Base-by-base conservation (phyloP, 2,888 invertebrate genomes). In the Poecilus cupreus region DNA sequence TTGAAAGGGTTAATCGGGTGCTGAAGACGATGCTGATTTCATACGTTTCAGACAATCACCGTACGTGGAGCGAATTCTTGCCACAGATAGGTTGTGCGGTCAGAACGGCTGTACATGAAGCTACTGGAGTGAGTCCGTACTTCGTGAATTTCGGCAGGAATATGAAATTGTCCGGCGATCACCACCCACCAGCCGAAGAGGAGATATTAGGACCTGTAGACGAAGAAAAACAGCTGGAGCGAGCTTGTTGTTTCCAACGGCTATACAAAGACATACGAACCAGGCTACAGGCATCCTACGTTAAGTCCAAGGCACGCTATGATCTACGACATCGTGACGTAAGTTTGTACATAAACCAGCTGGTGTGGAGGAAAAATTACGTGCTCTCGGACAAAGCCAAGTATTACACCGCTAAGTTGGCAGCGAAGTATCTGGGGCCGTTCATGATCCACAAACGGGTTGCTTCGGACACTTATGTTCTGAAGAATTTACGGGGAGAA, bases 1-100 rank as follows among this genome's bases (percentile, higher is more conserved):
- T 80, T 0, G 83, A 83, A 54, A 77, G 83, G 2, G 20, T 78
- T 8, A 76, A 84, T 60, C 57, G 82, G 10, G 81, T 83, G n/a
- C 32, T 83, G 0, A 83, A 83, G 13, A 64, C 64, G 11, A 64
- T 64, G 64, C 64, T 64, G n/a, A 64, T 39, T 1, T 39, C 70
- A 2, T 70, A 37, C 11, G 70, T 70, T 8, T 32, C 70, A 8
- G 39, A 70, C 1, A 70, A 70, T 37, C 70, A 32, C n/a, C 5
- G 18, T 3, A 2, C 24, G 10, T 70, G 70, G 70, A 24, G 16
- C 18, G 22, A 70, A 13, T 18, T 39, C n/a, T 18, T 70, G 10
- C 70, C 64, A 8, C 13, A 64, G 20, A 13, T 64, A 3, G 32
- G 20, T 8, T 64, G 64, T 13, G 64, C 64, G 11, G 8, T 64